A percentile compares a stretch with the other conserved stretches of the same genome.
phyloP scores from a whole-genome alignment of 2,113 vertebrate species.

The Varanus komodoensis region DNA sequence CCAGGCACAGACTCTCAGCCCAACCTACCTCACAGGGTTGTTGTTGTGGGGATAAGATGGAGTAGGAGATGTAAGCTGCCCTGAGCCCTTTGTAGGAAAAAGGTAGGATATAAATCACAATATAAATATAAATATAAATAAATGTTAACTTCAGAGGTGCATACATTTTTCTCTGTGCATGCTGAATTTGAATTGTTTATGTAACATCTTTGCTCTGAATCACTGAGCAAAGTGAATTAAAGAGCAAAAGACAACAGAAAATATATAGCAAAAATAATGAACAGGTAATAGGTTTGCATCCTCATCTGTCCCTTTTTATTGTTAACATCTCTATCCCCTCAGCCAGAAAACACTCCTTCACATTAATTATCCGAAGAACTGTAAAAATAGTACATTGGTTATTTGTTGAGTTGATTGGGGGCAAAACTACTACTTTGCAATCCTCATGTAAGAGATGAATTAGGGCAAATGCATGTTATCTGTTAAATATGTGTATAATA shows the following conservation, averaged over 20 bases:
- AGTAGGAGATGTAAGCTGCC: no score
- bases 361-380: not conserved
- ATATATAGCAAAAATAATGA: not conserved
- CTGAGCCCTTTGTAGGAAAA: no score
- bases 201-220: slow-evolving; percentile 14
- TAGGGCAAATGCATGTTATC: not conserved
- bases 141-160: not conserved
- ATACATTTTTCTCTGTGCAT: not conserved
- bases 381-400: not conserved
- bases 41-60: no score
- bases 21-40: no score
- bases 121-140: no score
- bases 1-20: no score
- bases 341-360: not conserved
- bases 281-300: not conserved
- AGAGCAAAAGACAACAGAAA: not conserved
- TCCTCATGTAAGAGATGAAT: not conserved
- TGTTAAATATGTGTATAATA: not conserved
- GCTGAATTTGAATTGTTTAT: slow-evolving; percentile 17
- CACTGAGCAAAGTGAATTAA: not conserved
- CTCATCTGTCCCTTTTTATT: not conserved
- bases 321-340: not conserved
- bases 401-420: not conserved
- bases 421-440: not conserved
- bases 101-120: no score